Base-by-base conservation (phyloP, 1,140 invertebrate species). In the Cotesia chilonis region DNA sequence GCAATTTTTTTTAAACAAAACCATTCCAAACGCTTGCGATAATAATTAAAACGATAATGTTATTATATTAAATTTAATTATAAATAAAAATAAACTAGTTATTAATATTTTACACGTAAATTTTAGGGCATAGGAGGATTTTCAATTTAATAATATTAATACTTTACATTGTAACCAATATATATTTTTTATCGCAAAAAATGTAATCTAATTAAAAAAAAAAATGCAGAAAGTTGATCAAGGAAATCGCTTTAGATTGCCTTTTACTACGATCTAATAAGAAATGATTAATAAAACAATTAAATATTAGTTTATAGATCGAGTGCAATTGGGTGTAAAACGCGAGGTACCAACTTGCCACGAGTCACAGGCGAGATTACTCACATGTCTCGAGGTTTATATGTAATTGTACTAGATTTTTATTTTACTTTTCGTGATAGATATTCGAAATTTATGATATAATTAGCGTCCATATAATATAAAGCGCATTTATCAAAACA, bases 121-220 rank as follows among this genome's bases (percentile, higher is more conserved):
- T 14, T 54, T 35, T 66, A 65, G 70, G 55, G 64, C 38, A 71
- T 71, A 72, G 70, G 70, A 72, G 70, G 64, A 72, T 72, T 72
- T 72, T 72, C 64, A 72, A 72, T 72, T 72, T 72, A 71, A 71
- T 71, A 55, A 57, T 72, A 67, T 55, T 72, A 72, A 72, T 72
- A 72, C 55, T 37, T 72, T 55, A 57, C 68, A 75, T 72, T 64
- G 74, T 66, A 72, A 75, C 60, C 55, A 70, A 71, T 70, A 75
- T 75, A 75, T 75, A 75, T 75, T 75, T 75, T 75, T 75, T 75
- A 75, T 75, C 70, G 70, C 67, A 68, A 47, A 47, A 47, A 72
- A 69, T 68, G 69, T 71, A 72, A 75, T 72, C 51, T 65, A 41
- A 65, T 38, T 9, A 71, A 55, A 71, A 60, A 65, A 41, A 66